Base-by-base conservation (phyloP, 2,888 invertebrate species). In the Himalopsyche anomala region DNA sequence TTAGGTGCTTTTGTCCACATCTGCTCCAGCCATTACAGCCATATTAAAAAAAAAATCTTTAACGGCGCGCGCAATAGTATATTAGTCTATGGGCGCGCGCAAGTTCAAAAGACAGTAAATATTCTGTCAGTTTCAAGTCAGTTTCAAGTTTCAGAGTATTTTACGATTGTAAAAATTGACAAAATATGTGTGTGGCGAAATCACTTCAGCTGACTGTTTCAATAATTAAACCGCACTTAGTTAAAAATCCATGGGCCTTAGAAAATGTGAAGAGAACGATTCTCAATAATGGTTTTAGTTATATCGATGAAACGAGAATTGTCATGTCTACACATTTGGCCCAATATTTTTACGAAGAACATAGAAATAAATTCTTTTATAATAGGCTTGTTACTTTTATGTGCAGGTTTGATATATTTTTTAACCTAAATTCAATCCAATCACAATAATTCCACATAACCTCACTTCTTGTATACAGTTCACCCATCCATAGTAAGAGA, bases 151-250 rank as follows among this genome's bases (percentile, higher is more conserved):
- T 5, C 9, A 11, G 6, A 45, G 6, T 45, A 45, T 3, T 15
- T 51, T 51, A 51, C 15, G 15, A 51, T 51, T 51, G 6, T 45
- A 3, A 51, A 51, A 51, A 15, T 15, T 51, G 5, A 3, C 51
- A 15, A 51, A 51, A 51, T 11, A 56, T 62, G 36, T 62, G 55
- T 42, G 82, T 80, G 84, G 55, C 81, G 28, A 84, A 79, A 17
- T 45, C 74, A 45, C 74, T 81, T 79, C 93, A 98, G 92, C 92
- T 98, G 89, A 98, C 98, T 38, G 92, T 98, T 89, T 98, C 97
- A 5, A 95, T 98, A 89, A 93, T 98, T 87, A 98, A 98, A 91
- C 98, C 98, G 6, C 97, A 98, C 90, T 94, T 96, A 56, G 93
- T 96, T 2, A 96, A 96, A 90, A 96, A 97, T 90, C 96, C 96